Conservation (phyloP, 2,888 invertebrate genomes). For the Gandaritis pyraliata region DNA sequence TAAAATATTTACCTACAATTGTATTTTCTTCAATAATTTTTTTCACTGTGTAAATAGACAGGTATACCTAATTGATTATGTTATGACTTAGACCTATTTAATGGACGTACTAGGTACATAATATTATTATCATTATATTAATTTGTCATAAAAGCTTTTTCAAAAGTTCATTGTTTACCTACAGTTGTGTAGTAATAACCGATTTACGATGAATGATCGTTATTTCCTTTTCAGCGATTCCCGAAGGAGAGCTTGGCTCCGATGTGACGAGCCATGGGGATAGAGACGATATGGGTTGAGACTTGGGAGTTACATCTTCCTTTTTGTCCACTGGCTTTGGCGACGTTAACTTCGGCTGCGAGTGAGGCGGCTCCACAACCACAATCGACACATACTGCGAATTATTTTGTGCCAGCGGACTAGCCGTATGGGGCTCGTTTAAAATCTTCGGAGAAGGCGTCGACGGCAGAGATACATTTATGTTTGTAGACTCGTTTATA, state of each 20-base stretch:
- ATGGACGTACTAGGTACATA: constrained; percentile 27
- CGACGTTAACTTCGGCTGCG: constrained; percentile 66
- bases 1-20: neutral
- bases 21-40: constrained; percentile 31
- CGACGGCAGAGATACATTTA: constrained; percentile 75
- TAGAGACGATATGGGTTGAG: constrained; percentile 87
- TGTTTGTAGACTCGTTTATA: constrained; percentile 74
- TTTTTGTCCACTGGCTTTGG: constrained; percentile 80
- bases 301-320: constrained; percentile 80
- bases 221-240: constrained; percentile 86
- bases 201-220: constrained; percentile 92
- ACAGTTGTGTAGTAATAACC: constrained; percentile 93
- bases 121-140: constrained; percentile 3
- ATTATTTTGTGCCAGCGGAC: constrained; percentile 59
- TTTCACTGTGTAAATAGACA: constrained; percentile 16
- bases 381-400: constrained; percentile 81
- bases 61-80: constrained; percentile 6
- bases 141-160: constrained; percentile 17
- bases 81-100: constrained; percentile 31
- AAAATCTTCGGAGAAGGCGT: constrained; percentile 80
- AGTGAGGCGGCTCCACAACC: constrained; percentile 75
- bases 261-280: constrained; percentile 94
- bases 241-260: constrained; percentile 87
- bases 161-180: constrained; percentile 32
- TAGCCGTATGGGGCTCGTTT: constrained; percentile 77